These are phyloP conservation scores for Samia ricini DNA, from an alignment of 1,140 invertebrate genomes.

Conservation along the genomic window DNA sequence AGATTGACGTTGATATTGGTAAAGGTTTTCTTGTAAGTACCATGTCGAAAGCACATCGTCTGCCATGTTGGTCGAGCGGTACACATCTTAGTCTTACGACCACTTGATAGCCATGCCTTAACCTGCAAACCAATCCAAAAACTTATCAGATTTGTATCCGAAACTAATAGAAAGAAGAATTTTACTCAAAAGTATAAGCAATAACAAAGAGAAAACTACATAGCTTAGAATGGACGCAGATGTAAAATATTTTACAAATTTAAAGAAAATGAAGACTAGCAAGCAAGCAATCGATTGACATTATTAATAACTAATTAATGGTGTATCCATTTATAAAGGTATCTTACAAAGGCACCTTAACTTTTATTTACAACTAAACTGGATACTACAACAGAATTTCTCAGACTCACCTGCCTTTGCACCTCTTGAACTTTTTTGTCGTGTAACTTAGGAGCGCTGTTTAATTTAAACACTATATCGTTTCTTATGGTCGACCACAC, in stretches of 20 bases:
- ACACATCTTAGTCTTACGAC: constrained; percentile 81
- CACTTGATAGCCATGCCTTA: constrained; percentile 80
- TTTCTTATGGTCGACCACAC: constrained; percentile 81
- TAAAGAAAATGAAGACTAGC: too few species aligned
- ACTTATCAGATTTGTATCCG: not conserved
- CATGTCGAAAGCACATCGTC: constrained; percentile 86
- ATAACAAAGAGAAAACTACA: too few species aligned
- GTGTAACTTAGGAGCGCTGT: constrained; percentile 86
- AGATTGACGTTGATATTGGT: constrained; percentile 86
- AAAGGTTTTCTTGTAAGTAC: constrained; percentile 85
- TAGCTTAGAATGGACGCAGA: too few species aligned
- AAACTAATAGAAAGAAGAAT: too few species aligned
- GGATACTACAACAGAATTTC: too few species aligned
- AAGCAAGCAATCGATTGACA: too few species aligned
- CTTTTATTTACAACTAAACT: too few species aligned
- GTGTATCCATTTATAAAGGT: too few species aligned
- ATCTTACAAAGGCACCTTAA: too few species aligned
- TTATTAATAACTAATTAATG: too few species aligned
- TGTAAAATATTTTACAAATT: too few species aligned
- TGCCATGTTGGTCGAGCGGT: constrained; percentile 90
- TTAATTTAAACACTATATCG: constrained; percentile 84
- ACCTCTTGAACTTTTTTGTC: constrained; percentile 84
- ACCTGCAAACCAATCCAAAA: constrained; percentile 76
- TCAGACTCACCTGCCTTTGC: constrained; percentile 88
- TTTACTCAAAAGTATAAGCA: too few species aligned